Evolutionary conservation across 2,888 invertebrate genomes (phyloP).

Genomic region (Hyppa rectilinea): DNA sequence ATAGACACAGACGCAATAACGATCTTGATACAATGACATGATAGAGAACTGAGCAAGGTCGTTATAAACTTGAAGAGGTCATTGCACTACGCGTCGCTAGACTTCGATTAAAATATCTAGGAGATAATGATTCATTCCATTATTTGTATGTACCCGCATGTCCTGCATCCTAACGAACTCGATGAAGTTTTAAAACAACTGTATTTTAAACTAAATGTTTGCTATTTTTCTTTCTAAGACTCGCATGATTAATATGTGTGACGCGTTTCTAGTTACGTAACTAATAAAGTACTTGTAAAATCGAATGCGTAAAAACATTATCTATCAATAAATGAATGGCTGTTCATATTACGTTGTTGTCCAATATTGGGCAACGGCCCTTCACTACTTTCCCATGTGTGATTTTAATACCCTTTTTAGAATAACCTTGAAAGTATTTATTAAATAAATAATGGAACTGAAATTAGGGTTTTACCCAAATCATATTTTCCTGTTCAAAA

Average conservation of each 20-base stretch:
- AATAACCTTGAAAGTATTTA: constrained; percentile 16
- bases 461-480: constrained; percentile 23
- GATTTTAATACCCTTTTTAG: not conserved
- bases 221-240: constrained; percentile 17
- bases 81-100: constrained; percentile 53
- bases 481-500: constrained; percentile 46
- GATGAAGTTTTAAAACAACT: not conserved
- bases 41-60: constrained; percentile 56
- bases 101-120: constrained; percentile 51
- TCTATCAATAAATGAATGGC: constrained; percentile 4
- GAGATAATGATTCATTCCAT: constrained; percentile 37
- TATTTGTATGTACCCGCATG: constrained; percentile 26
- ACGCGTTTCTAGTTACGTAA: constrained; percentile 41
- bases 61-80: constrained; percentile 56
- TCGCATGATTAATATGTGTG: constrained; percentile 31
- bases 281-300: constrained; percentile 22
- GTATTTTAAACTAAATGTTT: not conserved
- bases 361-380: not conserved
- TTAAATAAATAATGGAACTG: not conserved
- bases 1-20: constrained; percentile 38
- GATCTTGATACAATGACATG: constrained; percentile 54
- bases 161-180: constrained; percentile 18
- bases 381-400: not conserved
- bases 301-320: constrained; percentile 27
- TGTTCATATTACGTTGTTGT: not conserved